A percentile compares a stretch with the other conserved stretches of the same genome.
Evolutionary conservation across 2,797 vertebrate species (phyloP).

Genomic region (Crypturellus tataupa): DNA sequence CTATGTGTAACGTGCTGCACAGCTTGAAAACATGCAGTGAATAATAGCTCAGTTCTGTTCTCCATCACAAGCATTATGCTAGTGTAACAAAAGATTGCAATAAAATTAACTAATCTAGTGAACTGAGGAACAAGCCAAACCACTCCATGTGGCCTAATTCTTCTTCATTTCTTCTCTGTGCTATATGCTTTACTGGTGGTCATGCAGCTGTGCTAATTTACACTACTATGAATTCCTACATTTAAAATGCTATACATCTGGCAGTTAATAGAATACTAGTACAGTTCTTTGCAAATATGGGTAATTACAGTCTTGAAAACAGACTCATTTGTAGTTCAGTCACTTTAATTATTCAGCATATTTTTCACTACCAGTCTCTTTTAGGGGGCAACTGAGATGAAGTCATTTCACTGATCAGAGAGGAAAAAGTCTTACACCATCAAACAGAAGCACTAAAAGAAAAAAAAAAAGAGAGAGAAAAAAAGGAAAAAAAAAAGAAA

Average conservation of each 20-base stretch:
- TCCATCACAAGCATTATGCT: background rate
- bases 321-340: background rate
- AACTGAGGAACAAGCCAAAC: background rate
- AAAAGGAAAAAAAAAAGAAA: background rate
- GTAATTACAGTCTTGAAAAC: background rate
- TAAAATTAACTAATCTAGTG: background rate
- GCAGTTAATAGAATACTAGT: background rate
- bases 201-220: background rate
- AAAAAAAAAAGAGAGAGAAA: background rate
- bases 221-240: background rate
- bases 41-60: no score
- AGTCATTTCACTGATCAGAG: background rate
- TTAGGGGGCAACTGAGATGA: no score
- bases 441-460: background rate
- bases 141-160: no score
- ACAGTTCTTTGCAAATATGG: background rate
- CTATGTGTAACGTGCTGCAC: background rate
- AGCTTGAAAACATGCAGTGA: background rate
- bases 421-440: background rate
- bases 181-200: no score
- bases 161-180: background rate
- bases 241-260: background rate
- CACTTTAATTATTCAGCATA: background rate
- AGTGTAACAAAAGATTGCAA: background rate
- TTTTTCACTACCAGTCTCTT: background rate